Conservation (phyloP, 2,888 invertebrate genomes). For the Agriopis aurantiaria region DNA sequence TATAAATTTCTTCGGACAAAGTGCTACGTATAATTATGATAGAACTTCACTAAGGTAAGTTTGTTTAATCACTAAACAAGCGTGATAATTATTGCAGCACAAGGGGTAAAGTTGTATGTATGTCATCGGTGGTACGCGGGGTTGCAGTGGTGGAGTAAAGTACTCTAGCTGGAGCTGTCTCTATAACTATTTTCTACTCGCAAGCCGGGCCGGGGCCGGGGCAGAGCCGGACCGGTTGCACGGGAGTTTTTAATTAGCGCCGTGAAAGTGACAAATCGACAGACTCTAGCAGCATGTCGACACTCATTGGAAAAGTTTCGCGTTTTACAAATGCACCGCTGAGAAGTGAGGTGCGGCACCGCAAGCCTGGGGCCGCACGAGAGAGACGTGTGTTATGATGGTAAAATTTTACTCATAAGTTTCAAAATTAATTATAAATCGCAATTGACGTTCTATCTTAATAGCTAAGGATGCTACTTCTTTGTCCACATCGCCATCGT, state of each 20-base stretch:
- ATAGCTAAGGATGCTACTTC: neutral
- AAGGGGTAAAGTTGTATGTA: no score
- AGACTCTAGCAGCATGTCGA: neutral
- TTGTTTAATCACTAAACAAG: no score
- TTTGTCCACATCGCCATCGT: no score
- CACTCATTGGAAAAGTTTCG: neutral
- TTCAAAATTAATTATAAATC: neutral
- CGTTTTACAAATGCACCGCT: neutral
- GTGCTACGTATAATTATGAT: no score
- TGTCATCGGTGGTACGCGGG: no score
- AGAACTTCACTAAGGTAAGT: no score
- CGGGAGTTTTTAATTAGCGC: constrained; percentile 6
- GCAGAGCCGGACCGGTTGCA: neutral
- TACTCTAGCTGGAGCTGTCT: neutral
- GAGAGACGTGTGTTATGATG: no score
- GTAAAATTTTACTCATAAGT: no score
- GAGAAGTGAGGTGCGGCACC: neutral
- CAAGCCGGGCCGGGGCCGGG: neutral
- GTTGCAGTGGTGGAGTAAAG: no score
- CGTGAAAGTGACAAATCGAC: neutral
- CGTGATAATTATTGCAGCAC: no score
- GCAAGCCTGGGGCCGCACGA: no score
- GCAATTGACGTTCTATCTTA: neutral
- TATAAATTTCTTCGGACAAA: no score
- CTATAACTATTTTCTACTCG: neutral